phyloP scores from a whole-genome alignment of 2,888 invertebrate genomes.

The Chymomyza caudatula region DNA sequence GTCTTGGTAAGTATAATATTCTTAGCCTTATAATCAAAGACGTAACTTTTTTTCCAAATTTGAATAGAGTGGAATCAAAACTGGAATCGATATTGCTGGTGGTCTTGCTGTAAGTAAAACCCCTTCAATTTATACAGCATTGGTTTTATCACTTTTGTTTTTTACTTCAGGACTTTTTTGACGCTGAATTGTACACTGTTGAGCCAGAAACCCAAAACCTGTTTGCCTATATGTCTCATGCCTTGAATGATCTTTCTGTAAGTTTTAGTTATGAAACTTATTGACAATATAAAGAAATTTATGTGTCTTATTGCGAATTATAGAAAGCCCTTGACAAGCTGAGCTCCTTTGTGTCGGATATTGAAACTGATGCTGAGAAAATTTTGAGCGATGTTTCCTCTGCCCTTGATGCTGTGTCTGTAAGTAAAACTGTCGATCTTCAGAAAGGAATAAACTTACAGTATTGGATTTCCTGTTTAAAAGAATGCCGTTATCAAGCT shows the following conservation, averaged over 20 bases:
- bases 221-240: constrained; percentile 10
- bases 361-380: constrained; percentile 1
- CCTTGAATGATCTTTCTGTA: constrained; percentile 7
- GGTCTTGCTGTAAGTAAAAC: neutral
- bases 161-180: neutral
- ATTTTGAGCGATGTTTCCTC: constrained; percentile 21
- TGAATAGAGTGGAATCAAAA: neutral
- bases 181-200: neutral
- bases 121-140: neutral
- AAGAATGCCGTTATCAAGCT: neutral
- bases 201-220: constrained; percentile 11
- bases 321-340: constrained; percentile 5
- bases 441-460: neutral
- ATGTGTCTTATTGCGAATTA: neutral
- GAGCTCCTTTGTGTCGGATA: neutral
- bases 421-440: constrained; percentile 11
- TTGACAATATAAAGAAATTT: neutral
- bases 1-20: too few species aligned
- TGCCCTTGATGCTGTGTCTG: constrained; percentile 37
- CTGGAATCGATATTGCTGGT: neutral
- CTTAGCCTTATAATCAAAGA: too few species aligned
- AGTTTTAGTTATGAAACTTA: neutral
- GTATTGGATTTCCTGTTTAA: neutral
- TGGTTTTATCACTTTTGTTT: neutral
- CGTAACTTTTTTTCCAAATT: too few species aligned